A percentile compares a stretch with the other conserved stretches of the same genome.
Conservation (phyloP, 2,888 invertebrate genomes). For the Epiblema foenella region DNA sequence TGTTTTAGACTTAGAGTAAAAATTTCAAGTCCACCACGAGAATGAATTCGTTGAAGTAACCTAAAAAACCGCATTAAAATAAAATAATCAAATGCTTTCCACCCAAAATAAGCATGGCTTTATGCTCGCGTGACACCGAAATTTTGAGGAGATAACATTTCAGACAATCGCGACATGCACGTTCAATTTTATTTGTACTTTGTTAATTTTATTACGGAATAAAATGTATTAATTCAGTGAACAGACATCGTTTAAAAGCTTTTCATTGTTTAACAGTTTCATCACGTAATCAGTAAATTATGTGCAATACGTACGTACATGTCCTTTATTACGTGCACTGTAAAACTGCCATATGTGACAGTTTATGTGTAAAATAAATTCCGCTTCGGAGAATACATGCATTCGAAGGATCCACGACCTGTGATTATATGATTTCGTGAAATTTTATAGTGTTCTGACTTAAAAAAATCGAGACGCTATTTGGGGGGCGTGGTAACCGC, state of each 20-base stretch:
- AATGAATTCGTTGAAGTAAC: not conserved
- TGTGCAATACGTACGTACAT: not conserved
- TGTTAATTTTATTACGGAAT: not conserved
- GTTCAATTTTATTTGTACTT: slow-evolving; percentile 1
- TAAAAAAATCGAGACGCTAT: too few species aligned
- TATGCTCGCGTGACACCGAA: not conserved
- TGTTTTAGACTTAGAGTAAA: too few species aligned
- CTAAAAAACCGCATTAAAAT: not conserved
- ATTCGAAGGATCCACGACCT: too few species aligned
- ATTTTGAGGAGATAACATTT: not conserved
- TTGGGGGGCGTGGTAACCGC: too few species aligned
- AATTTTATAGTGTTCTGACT: too few species aligned
- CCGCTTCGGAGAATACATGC: not conserved
- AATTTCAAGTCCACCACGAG: not conserved
- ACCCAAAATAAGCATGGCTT: not conserved
- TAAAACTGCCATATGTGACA: not conserved
- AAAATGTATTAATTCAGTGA: not conserved
- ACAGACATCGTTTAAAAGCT: slow-evolving; percentile 27
- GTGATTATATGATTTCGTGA: too few species aligned
- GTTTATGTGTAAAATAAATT: not conserved
- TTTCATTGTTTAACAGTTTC: slow-evolving; percentile 31
- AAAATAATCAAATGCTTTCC: not conserved
- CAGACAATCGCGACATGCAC: not conserved
- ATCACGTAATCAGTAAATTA: slow-evolving; percentile 5
- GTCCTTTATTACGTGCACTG: not conserved